Conservation (phyloP, 2,797 vertebrate genomes). For the Ataeniobius toweri region DNA sequence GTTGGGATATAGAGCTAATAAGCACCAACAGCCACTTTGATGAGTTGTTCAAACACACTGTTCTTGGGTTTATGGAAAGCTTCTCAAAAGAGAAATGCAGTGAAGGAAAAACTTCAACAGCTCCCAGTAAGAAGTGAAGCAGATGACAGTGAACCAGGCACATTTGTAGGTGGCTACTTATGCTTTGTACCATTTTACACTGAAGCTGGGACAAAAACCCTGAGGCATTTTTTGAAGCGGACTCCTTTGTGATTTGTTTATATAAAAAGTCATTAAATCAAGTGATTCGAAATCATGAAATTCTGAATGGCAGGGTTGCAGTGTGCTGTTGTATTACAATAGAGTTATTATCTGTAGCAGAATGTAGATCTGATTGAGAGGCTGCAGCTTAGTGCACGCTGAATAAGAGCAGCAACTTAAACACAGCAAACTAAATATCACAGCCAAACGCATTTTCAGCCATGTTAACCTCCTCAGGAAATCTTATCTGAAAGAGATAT, state of each 20-base stretch:
- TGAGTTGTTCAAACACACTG: background rate
- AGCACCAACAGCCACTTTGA: background rate
- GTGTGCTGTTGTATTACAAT: conserved; percentile 3
- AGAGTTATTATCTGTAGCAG: conserved; percentile 34
- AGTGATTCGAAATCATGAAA: conserved; percentile 19
- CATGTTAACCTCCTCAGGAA: conserved; percentile 72
- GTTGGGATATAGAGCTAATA: background rate
- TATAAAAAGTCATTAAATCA: background rate
- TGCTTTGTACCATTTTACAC: too few species aligned
- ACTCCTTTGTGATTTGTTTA: background rate
- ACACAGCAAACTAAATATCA: conserved; percentile 66
- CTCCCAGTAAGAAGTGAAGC: background rate
- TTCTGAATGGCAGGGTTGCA: conserved; percentile 10
- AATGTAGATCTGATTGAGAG: conserved; percentile 47
- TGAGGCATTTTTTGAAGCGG: background rate
- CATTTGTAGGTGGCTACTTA: background rate
- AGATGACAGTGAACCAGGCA: background rate
- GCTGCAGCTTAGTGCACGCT: conserved; percentile 39
- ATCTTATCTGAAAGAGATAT: conserved; percentile 72
- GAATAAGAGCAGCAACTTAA: conserved; percentile 46
- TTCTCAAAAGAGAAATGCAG: background rate
- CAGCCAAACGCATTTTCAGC: conserved; percentile 71
- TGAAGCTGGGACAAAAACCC: background rate
- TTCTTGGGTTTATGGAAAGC: background rate
- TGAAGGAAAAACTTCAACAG: background rate